Evolutionary conservation across 2,797 vertebrate genomes (phyloP).

Genomic region (Phoebastria nigripes): DNA sequence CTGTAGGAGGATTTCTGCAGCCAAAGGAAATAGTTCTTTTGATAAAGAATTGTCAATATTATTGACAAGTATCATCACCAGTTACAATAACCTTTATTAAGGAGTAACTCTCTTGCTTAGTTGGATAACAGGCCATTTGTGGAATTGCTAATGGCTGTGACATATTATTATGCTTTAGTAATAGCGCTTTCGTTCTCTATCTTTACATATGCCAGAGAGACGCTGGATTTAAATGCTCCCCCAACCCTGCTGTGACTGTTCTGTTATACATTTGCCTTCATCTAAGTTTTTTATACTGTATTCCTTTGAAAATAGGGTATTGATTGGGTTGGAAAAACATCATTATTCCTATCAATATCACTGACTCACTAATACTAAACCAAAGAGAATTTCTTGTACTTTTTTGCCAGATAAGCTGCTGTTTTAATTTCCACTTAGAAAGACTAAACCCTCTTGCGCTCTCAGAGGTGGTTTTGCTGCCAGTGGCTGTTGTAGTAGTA

Average conservation of each 20-base stretch:
- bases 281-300: not conserved
- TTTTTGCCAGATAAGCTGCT: not conserved
- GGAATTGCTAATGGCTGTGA: not conserved
- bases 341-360: not conserved
- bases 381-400: not conserved
- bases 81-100: not conserved
- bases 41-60: constrained; percentile 1
- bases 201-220: not conserved
- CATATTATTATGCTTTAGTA: not conserved
- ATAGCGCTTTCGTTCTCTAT: not conserved
- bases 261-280: not conserved
- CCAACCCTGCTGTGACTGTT: not conserved
- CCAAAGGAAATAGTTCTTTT: not conserved
- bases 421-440: constrained; percentile 18
- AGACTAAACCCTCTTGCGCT: not conserved
- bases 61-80: not conserved
- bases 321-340: not conserved
- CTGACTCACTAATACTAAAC: not conserved
- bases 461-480: not conserved
- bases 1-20: not conserved
- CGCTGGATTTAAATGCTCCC: not conserved
- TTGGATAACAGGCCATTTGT: not conserved
- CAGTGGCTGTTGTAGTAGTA: not conserved
- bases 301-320: not conserved
- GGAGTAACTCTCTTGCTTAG: not conserved